Percentiles rank a stretch among this genome's conserved stretches.
Conservation (phyloP, 2,113 vertebrate species). For the Oncorhynchus kisutch region DNA sequence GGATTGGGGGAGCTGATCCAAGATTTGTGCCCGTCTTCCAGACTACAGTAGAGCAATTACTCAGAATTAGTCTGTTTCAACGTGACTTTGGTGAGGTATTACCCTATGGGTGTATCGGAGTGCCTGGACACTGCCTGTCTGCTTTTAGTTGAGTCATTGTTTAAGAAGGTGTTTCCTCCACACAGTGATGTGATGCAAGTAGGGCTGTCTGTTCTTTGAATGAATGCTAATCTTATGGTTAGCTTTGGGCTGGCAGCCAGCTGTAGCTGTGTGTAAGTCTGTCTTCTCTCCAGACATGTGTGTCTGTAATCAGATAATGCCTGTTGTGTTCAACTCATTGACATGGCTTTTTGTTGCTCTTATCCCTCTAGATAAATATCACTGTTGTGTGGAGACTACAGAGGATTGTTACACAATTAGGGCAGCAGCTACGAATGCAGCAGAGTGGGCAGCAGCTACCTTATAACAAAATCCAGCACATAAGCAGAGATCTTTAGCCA, state of each 20-base stretch:
- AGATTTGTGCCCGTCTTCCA: too few species aligned
- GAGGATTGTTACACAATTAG: slow-evolving; percentile 13
- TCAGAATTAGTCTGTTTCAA: not conserved
- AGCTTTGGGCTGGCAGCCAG: slow-evolving; percentile 29
- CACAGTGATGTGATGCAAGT: slow-evolving; percentile 1
- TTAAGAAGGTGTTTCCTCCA: slow-evolving; percentile 9
- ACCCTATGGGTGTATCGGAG: too few species aligned
- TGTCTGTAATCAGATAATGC: slow-evolving; percentile 31
- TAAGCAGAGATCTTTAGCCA: too few species aligned
- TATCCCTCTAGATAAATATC: slow-evolving; percentile 28
- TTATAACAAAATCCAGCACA: too few species aligned
- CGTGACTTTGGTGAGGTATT: slow-evolving; percentile 29
- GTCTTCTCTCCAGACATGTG: slow-evolving; percentile 22
- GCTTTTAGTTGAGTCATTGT: slow-evolving; percentile 10
- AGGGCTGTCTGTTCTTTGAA: slow-evolving; percentile 9
- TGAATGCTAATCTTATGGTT: slow-evolving; percentile 41
- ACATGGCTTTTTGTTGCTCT: slow-evolving; percentile 29
- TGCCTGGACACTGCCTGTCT: slow-evolving; percentile 32
- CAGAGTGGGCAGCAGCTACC: too few species aligned
- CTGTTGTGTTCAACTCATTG: slow-evolving; percentile 8
- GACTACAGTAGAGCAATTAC: not conserved
- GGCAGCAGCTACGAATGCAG: too few species aligned
- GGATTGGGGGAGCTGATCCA: too few species aligned
- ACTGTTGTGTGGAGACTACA: slow-evolving; percentile 1
- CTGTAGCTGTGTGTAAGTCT: slow-evolving; percentile 29